Evolutionary conservation across 2,888 invertebrate genomes (phyloP).

Genomic region (Alloscopus bannaensis): DNA sequence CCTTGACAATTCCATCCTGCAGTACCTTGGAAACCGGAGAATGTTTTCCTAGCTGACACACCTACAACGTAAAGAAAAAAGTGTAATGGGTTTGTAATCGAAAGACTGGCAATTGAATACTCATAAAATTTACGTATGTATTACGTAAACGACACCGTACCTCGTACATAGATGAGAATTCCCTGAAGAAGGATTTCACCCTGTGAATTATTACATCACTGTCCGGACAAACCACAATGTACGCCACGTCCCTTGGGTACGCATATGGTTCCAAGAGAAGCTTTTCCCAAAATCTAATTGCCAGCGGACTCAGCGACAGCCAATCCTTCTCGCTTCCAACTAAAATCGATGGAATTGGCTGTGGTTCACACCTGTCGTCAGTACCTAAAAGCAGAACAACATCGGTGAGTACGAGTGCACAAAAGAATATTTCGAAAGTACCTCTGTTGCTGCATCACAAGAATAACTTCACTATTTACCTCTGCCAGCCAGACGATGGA

Average conservation of each 20-base stretch:
- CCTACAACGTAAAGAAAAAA: conserved; percentile 75
- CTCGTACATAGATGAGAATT: conserved; percentile 95
- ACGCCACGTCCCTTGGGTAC: conserved; percentile 95
- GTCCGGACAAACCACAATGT: conserved; percentile 95
- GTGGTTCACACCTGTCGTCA: conserved; percentile 96
- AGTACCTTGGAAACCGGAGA: conserved; percentile 90
- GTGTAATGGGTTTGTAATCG: neutral
- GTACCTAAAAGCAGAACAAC: conserved; percentile 78
- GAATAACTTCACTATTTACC: conserved; percentile 76
- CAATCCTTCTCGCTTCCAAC: conserved; percentile 97
- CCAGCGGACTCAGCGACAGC: conserved; percentile 95
- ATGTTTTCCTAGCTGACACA: conserved; percentile 94
- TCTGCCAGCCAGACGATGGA: conserved; percentile 95
- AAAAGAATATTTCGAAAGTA: too few species aligned
- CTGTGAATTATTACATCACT: conserved; percentile 87
- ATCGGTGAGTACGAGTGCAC: neutral
- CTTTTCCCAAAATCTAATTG: conserved; percentile 96
- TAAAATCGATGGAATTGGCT: conserved; percentile 95
- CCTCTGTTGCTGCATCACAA: neutral
- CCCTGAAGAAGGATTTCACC: conserved; percentile 92
- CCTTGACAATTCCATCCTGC: conserved; percentile 91
- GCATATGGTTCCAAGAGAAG: conserved; percentile 97
- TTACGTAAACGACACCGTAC: conserved; percentile 74
- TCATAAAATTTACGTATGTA: neutral
- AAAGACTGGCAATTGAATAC: neutral